Conservation (phyloP, 2,888 invertebrate genomes). For the Brassicogethes aeneus region DNA sequence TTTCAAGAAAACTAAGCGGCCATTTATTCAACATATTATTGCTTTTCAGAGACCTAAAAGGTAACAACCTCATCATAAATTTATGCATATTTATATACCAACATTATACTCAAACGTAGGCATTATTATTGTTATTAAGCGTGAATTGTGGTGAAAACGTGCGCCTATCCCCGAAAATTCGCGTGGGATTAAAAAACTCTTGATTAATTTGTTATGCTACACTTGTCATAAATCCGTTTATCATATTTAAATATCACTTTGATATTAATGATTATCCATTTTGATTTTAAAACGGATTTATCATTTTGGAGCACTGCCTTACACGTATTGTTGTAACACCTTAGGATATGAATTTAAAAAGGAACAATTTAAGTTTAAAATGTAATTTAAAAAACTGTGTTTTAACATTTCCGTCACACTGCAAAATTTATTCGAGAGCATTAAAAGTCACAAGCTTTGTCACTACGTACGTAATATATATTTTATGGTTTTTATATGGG, state of each 20-base stretch:
- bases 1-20: too few species aligned
- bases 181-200: too few species aligned
- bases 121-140: too few species aligned
- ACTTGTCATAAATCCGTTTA: conserved; percentile 10
- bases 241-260: conserved; percentile 3
- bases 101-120: too few species aligned
- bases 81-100: too few species aligned
- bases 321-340: conserved; percentile 9
- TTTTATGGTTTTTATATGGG: conserved; percentile 9
- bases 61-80: too few species aligned
- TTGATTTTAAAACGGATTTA: conserved; percentile 10
- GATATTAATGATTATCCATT: not conserved
- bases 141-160: too few species aligned
- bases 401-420: conserved; percentile 4
- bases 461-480: conserved; percentile 7
- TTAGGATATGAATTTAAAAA: not conserved
- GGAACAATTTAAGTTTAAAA: not conserved
- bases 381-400: not conserved
- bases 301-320: conserved; percentile 13
- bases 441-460: conserved; percentile 8
- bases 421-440: conserved; percentile 6
- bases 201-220: conserved; percentile 5
- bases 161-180: too few species aligned
- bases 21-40: too few species aligned
- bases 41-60: too few species aligned